Conservation (phyloP, 53 echinoderm and acorn worm genomes). For the Astropecten irregularis region DNA sequence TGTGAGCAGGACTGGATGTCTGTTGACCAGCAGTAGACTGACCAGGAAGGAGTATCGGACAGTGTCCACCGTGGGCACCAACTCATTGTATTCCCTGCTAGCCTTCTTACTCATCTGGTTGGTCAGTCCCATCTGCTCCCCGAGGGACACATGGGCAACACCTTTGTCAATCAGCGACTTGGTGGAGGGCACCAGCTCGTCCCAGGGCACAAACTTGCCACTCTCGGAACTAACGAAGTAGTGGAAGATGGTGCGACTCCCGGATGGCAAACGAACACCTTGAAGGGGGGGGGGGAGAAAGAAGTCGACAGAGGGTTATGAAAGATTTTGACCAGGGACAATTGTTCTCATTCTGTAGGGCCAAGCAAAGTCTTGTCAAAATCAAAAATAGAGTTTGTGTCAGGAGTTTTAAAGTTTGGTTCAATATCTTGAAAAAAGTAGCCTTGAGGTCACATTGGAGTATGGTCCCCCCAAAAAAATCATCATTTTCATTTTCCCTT, state of each 20-base stretch:
- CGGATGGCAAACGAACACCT: slow-evolving; percentile 96
- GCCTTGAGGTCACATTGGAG: too few species aligned
- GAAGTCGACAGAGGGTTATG: neutral
- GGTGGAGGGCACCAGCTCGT: slow-evolving; percentile 95
- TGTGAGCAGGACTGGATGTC: slow-evolving; percentile 90
- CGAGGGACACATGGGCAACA: slow-evolving; percentile 86
- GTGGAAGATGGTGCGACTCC: slow-evolving; percentile 97
- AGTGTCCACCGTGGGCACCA: slow-evolving; percentile 93
- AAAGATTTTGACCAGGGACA: too few species aligned
- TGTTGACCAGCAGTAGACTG: slow-evolving; percentile 84
- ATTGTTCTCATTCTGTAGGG: too few species aligned
- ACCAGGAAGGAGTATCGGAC: slow-evolving; percentile 90
- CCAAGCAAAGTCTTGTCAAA: too few species aligned
- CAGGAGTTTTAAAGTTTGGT: too few species aligned
- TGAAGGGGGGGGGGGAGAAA: neutral
- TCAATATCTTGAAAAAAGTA: too few species aligned
- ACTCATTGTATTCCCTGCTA: slow-evolving; percentile 76
- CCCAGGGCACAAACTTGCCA: slow-evolving; percentile 99
- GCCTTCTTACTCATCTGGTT: slow-evolving; percentile 72
- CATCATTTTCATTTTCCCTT: too few species aligned
- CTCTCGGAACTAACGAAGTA: slow-evolving; percentile 97
- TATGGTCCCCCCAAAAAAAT: too few species aligned
- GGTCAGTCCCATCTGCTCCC: slow-evolving; percentile 97
- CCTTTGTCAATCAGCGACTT: slow-evolving; percentile 99
- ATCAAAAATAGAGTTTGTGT: too few species aligned